These are phyloP conservation scores for Drosophila nigromelanica DNA, from an alignment of 1,140 invertebrate species.

Conservation along the genomic window DNA sequence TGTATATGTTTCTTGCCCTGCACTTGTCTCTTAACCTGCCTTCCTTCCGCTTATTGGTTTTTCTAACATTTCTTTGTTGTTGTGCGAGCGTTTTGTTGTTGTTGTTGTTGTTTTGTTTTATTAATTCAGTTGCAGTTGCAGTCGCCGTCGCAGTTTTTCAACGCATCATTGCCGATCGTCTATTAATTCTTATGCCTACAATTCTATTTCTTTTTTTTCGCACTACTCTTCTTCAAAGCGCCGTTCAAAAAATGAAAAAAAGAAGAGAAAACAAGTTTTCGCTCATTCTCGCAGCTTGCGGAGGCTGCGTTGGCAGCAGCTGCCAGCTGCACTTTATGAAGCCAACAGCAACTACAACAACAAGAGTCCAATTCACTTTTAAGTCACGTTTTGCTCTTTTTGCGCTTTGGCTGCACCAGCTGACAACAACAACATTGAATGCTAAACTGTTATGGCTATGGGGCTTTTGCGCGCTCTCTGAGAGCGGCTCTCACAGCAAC, in stretches of 20 bases:
- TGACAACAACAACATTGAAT: slow-evolving; percentile 67
- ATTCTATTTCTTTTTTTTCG: slow-evolving; percentile 44
- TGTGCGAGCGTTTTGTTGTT: slow-evolving; percentile 21
- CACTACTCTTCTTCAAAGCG: slow-evolving; percentile 79
- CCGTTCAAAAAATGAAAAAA: slow-evolving; percentile 59
- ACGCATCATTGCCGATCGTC: slow-evolving; percentile 69
- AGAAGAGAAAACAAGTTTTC: slow-evolving; percentile 58
- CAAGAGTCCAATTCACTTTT: slow-evolving; percentile 74
- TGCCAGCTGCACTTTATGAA: slow-evolving; percentile 75
- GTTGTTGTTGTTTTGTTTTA: slow-evolving; percentile 27
- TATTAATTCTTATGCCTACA: slow-evolving; percentile 71
- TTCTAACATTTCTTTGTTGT: slow-evolving; percentile 66
- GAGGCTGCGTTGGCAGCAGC: slow-evolving; percentile 48
- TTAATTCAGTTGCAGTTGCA: slow-evolving; percentile 45
- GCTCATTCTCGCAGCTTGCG: slow-evolving; percentile 34
- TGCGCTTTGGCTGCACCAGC: slow-evolving; percentile 58
- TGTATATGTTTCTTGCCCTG: slow-evolving; percentile 27
- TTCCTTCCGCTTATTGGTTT: slow-evolving; percentile 72
- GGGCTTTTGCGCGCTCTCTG: slow-evolving; percentile 50
- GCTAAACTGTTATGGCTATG: slow-evolving; percentile 76
- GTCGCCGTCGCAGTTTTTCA: slow-evolving; percentile 33
- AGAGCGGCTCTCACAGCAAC: slow-evolving; percentile 2
- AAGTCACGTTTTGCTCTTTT: slow-evolving; percentile 82
- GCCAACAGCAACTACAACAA: slow-evolving; percentile 45
- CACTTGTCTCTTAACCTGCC: slow-evolving; percentile 47